phyloP scores from a whole-genome alignment of 2,113 vertebrate genomes.

The Tiliqua scincoides region DNA sequence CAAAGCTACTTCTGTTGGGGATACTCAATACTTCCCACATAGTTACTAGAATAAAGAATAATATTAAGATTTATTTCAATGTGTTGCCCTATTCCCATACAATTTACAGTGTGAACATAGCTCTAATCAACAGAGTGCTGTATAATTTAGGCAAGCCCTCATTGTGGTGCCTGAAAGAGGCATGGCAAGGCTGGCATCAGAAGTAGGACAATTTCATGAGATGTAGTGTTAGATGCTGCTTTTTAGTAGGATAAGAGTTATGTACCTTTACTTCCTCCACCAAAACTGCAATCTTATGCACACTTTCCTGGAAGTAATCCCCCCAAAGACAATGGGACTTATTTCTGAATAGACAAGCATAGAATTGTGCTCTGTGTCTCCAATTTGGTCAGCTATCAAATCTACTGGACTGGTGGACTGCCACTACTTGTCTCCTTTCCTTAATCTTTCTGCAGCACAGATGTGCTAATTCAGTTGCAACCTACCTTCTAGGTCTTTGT shows the following conservation, averaged over 20 bases:
- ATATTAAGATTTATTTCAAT: neutral
- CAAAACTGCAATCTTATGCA: no score
- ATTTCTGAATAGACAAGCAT: no score
- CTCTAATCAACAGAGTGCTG: neutral
- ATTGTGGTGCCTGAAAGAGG: neutral
- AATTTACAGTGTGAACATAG: neutral
- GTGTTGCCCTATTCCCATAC: no score
- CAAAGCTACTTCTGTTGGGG: constrained; percentile 7
- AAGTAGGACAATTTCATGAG: neutral
- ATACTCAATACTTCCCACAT: neutral
- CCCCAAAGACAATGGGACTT: no score
- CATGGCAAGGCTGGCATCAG: neutral
- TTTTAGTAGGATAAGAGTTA: neutral
- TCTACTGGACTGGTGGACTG: neutral
- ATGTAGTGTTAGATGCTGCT: neutral
- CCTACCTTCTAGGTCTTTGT: constrained; percentile 82
- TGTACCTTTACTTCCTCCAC: neutral
- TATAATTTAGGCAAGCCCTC: neutral
- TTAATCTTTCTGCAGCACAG: neutral
- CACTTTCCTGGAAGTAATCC: no score
- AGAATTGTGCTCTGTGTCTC: neutral
- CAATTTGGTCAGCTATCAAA: neutral
- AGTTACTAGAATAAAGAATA: neutral
- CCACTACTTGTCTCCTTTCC: neutral
- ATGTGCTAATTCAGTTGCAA: neutral